Evolutionary conservation across 2,888 invertebrate genomes (phyloP), one percentile per base, ranked within the genome.

Genomic region (Aproaerema taeniolella): DNA sequence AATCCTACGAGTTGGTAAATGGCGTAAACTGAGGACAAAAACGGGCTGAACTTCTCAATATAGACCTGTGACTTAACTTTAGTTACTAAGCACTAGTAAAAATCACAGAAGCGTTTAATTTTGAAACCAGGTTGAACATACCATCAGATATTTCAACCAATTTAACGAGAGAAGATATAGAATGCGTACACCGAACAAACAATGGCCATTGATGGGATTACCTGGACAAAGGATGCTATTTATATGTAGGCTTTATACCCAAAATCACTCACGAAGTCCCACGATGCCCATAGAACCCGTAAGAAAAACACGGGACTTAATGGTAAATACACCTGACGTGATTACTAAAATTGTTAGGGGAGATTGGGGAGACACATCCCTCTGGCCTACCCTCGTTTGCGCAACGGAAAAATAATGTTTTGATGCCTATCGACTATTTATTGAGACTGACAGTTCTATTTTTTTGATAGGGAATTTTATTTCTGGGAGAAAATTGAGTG

Each of bases 221-320:
- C 50, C 51, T 32, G 52, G 54, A 80, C 77, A 82, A 80, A 75
- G 70, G 68, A 66, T n/a, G 72, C 77, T 73, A 78, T 83, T 79
- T 83, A 78, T 83, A 80, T 81, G 78, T 80, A 76, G 64, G 67
- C 66, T 62, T 72, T 72, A 37, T 30, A 8, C 11, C 29, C 37
- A 13, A 35, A 11, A 12, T 30, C 10, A 26, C 20, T 24, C 14
- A 13, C 15, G 32, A 39, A 35, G 40, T 40, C 40, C 35, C 40
- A 2, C 17, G 20, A 8, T 7, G n/a, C 13, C 9, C 29, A 25
- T 20, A 8, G 20, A 9, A 10, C n/a, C 9, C 20, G 14, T 26
- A 39, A 11, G 30, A 20, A 34, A 35, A 40, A 15, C 35, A 13
- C 30, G 32, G 35, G 40, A 34, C 40, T 30, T 30, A 13, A 17